phyloP scores from a whole-genome alignment of 2,797 vertebrate genomes.

The Cryptoprocta ferox region DNA sequence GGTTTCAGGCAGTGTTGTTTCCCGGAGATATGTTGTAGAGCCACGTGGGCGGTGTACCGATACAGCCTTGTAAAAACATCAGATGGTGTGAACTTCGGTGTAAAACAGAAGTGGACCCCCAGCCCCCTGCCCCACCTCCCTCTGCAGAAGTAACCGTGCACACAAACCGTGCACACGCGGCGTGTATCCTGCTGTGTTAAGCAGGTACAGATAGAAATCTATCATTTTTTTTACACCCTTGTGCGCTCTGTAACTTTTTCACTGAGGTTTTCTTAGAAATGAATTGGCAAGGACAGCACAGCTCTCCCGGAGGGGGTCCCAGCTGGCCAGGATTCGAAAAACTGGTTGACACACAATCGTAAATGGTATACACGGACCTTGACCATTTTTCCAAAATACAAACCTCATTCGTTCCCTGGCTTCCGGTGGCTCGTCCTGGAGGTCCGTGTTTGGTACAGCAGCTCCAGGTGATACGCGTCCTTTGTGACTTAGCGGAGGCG shows the following conservation, averaged over 20 bases:
- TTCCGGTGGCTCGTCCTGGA: no score
- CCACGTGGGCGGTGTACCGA: not conserved
- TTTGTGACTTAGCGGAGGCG: not conserved
- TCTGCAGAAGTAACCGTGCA: not conserved
- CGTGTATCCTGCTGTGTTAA: not conserved
- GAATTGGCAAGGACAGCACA: not conserved
- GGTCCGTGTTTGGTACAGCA: not conserved
- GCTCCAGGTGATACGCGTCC: no score
- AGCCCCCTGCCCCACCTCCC: not conserved
- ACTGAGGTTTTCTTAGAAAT: not conserved
- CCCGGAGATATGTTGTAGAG: not conserved
- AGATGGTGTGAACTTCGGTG: no score
- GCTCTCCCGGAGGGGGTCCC: not conserved
- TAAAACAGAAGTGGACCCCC: no score
- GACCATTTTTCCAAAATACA: not conserved
- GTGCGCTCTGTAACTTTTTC: not conserved
- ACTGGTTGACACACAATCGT: not conserved
- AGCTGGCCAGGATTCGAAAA: not conserved
- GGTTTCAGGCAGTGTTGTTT: not conserved
- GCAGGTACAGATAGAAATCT: not conserved
- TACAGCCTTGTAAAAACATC: not conserved
- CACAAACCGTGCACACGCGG: not conserved
- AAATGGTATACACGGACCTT: not conserved
- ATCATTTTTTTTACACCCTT: not conserved
- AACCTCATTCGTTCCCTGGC: not conserved